phyloP scores from a whole-genome alignment of 2,888 invertebrate species.

The Argyresthia goedartella region DNA sequence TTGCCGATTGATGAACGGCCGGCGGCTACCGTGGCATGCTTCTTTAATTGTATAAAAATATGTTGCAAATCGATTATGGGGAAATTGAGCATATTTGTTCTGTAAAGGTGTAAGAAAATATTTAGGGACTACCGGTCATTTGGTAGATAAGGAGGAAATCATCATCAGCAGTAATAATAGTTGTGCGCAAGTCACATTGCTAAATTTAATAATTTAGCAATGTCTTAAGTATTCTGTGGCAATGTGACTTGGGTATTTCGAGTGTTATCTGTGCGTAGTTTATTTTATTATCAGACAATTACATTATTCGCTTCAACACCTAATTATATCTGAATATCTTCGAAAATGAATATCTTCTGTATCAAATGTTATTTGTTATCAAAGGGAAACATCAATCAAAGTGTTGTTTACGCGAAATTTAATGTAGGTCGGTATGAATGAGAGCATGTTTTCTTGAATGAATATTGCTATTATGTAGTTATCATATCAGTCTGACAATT shows the following conservation, averaged over 20 bases:
- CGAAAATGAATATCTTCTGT: background rate
- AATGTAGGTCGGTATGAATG: slow-evolving; percentile 1
- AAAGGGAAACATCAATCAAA: background rate
- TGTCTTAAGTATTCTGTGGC: no score
- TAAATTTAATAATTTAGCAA: no score
- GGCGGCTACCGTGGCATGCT: slow-evolving; percentile 40
- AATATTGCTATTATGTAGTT: background rate
- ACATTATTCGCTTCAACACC: background rate
- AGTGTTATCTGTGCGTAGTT: no score
- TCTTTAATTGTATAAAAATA: slow-evolving; percentile 5
- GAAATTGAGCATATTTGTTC: background rate
- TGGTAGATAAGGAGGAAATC: no score
- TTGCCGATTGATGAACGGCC: slow-evolving; percentile 44
- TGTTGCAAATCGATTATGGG: background rate
- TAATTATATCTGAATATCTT: background rate
- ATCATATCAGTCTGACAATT: no score
- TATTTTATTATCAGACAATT: background rate
- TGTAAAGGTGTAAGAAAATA: no score
- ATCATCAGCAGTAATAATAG: no score
- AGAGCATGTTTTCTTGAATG: background rate
- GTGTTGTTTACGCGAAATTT: background rate
- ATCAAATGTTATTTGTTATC: background rate
- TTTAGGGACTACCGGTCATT: no score
- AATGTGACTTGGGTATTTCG: no score
- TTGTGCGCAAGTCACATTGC: no score